A percentile compares a stretch with the other conserved stretches of the same genome.
Conservation (phyloP, 2,797 vertebrate species). For the Sphaeramia orbicularis region DNA sequence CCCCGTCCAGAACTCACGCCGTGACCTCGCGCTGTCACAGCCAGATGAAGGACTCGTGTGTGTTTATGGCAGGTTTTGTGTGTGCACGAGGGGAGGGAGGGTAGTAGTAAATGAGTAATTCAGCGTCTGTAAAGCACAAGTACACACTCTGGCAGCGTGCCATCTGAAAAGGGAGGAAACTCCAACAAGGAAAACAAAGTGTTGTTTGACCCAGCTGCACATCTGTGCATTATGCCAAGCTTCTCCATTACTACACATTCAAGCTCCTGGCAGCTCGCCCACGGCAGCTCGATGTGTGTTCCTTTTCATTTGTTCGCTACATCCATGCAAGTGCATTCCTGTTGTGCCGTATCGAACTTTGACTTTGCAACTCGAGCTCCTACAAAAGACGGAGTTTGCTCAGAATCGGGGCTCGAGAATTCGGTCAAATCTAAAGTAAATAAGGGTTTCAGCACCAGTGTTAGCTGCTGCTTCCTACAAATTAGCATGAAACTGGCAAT, state of each 20-base stretch:
- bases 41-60: constrained; percentile 50
- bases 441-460: background rate
- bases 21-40: constrained; percentile 67
- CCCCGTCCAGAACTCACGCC: constrained; percentile 53
- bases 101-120: constrained; percentile 67
- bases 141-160: constrained; percentile 53
- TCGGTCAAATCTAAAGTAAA: background rate
- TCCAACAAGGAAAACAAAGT: constrained; percentile 60
- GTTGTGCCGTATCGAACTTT: constrained; percentile 33
- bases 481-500: no score
- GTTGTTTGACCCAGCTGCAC: constrained; percentile 73
- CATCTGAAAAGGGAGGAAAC: constrained; percentile 63
- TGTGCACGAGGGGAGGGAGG: constrained; percentile 23
- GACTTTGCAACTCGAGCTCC: constrained; percentile 25
- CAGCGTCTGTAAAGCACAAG: constrained; percentile 49
- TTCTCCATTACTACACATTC: constrained; percentile 56
- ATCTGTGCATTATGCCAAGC: constrained; percentile 72
- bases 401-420: background rate
- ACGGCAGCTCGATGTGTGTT: constrained; percentile 54
- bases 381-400: background rate
- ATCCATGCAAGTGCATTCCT: constrained; percentile 47
- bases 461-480: background rate
- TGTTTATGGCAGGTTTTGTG: constrained; percentile 42
- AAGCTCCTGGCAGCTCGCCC: constrained; percentile 57
- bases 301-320: constrained; percentile 51